These are phyloP conservation scores for Papilio xuthus DNA, from an alignment of 1,140 invertebrate genomes.

Conservation along the genomic window DNA sequence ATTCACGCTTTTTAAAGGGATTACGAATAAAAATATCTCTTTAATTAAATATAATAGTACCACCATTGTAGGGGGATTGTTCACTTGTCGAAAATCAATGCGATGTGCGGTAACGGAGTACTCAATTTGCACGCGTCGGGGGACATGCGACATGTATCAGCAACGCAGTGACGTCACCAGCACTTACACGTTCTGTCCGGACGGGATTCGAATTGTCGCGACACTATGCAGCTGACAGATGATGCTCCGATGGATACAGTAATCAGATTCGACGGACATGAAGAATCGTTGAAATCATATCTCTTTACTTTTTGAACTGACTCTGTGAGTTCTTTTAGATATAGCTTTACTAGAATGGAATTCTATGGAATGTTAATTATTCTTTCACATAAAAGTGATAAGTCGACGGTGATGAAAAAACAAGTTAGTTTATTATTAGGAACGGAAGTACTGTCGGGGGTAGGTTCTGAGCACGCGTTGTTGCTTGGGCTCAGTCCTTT, in stretches of 20 bases:
- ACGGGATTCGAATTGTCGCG: constrained; percentile 31
- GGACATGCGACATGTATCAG: constrained; percentile 51
- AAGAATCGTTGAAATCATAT: constrained; percentile 24
- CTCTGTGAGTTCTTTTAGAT: not conserved
- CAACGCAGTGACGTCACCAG: constrained; percentile 53
- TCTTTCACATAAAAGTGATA: no score
- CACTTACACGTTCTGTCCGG: constrained; percentile 52
- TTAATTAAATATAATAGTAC: constrained; percentile 42
- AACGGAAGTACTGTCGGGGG: no score
- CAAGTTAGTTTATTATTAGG: no score
- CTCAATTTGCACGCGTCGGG: constrained; percentile 59
- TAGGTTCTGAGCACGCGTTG: no score
- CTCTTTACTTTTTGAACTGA: constrained; percentile 1
- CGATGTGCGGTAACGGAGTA: constrained; percentile 47
- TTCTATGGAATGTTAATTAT: no score
- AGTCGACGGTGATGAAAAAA: no score
- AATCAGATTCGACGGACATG: constrained; percentile 16
- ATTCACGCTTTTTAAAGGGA: not conserved
- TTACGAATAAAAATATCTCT: not conserved
- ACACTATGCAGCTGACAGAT: constrained; percentile 13
- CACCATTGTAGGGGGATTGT: constrained; percentile 39
- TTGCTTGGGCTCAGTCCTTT: no score
- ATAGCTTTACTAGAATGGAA: not conserved
- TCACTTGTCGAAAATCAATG: constrained; percentile 57
- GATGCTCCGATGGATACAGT: constrained; percentile 1